These are phyloP conservation scores for Leptinotarsa lineolata DNA, from an alignment of 1,140 invertebrate species.

Conservation along the genomic window DNA sequence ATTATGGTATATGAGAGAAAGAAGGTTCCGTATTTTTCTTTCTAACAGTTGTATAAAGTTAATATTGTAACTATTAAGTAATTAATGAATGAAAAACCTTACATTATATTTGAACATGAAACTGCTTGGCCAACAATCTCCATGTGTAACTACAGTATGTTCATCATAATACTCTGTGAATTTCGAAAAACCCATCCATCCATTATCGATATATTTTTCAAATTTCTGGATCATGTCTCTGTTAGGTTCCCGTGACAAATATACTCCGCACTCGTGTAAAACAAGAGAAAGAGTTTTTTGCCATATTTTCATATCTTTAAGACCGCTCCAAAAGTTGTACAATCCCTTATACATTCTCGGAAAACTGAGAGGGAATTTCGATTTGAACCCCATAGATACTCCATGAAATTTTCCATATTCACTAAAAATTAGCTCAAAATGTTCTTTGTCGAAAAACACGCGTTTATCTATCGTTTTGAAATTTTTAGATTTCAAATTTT, in stretches of 20 bases:
- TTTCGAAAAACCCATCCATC: too few relatives aligned
- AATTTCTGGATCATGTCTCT: too few relatives aligned
- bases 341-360: background rate
- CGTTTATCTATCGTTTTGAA: conserved; percentile 29
- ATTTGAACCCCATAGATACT: conserved; percentile 56
- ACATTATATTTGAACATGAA: conserved; percentile 43
- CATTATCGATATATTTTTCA: too few relatives aligned
- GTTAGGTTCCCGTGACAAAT: background rate
- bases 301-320: background rate
- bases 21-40: too few relatives aligned
- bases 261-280: background rate
- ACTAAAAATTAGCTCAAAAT: conserved; percentile 30
- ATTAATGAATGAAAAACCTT: conserved; percentile 9
- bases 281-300: background rate
- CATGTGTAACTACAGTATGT: conserved; percentile 35
- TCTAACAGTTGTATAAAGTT: too few relatives aligned
- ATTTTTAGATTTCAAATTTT: conserved; percentile 32
- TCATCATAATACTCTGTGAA: background rate
- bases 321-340: background rate
- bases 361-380: conserved; percentile 16
- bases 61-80: too few relatives aligned
- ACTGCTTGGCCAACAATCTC: conserved; percentile 45
- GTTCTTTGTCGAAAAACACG: conserved; percentile 27
- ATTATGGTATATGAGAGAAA: too few relatives aligned
- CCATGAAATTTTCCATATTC: conserved; percentile 40